Conservation (phyloP, 2,797 vertebrate genomes). For the Betta splendens region DNA sequence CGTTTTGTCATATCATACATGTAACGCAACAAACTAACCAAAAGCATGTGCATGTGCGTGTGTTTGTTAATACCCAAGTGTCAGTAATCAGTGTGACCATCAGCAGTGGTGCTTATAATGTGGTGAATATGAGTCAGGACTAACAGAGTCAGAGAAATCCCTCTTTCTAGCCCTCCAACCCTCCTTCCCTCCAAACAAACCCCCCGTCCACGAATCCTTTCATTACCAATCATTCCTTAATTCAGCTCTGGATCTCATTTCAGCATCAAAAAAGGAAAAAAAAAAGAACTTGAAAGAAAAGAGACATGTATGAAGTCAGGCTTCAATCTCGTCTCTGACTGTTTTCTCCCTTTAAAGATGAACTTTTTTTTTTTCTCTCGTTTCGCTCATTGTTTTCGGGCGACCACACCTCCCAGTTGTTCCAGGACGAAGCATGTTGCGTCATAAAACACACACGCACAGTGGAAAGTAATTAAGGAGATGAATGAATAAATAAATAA, state of each 20-base stretch:
- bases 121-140: slow-evolving; percentile 74
- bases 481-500: slow-evolving; percentile 64
- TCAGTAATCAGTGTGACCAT: slow-evolving; percentile 71
- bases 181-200: slow-evolving; percentile 10
- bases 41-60: slow-evolving; percentile 56
- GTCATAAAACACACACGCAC: slow-evolving; percentile 38
- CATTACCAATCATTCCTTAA: slow-evolving; percentile 78
- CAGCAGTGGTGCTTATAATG: slow-evolving; percentile 65
- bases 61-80: slow-evolving; percentile 63
- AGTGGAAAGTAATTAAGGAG: slow-evolving; percentile 64
- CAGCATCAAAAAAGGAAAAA: slow-evolving; percentile 62
- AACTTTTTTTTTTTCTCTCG: slow-evolving; percentile 61
- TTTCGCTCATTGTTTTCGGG: slow-evolving; percentile 32
- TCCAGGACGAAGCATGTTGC: slow-evolving; percentile 48
- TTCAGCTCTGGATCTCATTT: slow-evolving; percentile 84
- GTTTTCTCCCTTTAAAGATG: slow-evolving; percentile 67
- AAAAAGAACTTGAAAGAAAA: slow-evolving; percentile 59
- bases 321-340: slow-evolving; percentile 58
- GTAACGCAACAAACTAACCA: slow-evolving; percentile 49
- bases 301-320: slow-evolving; percentile 70
- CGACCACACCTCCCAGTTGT: slow-evolving; percentile 18
- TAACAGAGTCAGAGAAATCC: slow-evolving; percentile 68
- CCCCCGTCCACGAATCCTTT: slow-evolving; percentile 67
- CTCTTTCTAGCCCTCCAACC: slow-evolving; percentile 31
- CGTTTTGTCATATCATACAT: slow-evolving; percentile 42